phyloP scores from a whole-genome alignment of 2,888 invertebrate species.

The Parasteatoda lunata region DNA sequence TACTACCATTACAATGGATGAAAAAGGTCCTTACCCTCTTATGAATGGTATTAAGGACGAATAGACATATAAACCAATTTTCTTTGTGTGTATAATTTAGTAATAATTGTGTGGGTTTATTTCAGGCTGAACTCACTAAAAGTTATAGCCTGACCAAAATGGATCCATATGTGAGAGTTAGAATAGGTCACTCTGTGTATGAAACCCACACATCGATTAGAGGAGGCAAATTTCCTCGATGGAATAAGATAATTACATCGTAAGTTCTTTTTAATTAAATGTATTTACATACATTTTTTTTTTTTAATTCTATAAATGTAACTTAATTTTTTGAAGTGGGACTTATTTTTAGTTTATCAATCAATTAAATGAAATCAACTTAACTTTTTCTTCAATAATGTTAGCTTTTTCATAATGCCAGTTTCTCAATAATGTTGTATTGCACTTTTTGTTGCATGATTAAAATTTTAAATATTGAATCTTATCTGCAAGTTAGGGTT shows the following conservation, averaged over 20 bases:
- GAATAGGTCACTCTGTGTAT: slow-evolving; percentile 94
- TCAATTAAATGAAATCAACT: background rate
- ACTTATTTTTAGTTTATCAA: too few relatives aligned
- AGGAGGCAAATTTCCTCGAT: slow-evolving; percentile 96
- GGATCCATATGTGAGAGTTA: slow-evolving; percentile 95
- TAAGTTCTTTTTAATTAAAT: slow-evolving; percentile 75
- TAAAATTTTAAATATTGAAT: too few relatives aligned
- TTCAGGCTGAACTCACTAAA: slow-evolving; percentile 88
- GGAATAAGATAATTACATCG: slow-evolving; percentile 97
- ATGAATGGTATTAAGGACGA: background rate
- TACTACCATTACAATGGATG: background rate
- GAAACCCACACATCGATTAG: slow-evolving; percentile 82
- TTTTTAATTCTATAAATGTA: background rate
- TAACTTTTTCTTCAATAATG: background rate
- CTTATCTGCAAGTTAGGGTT: too few relatives aligned
- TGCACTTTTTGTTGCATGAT: too few relatives aligned
- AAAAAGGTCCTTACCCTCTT: background rate
- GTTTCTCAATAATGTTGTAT: too few relatives aligned
- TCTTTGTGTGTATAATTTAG: too few relatives aligned
- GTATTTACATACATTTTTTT: background rate
- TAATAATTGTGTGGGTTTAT: background rate
- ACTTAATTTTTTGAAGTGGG: background rate
- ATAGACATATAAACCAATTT: background rate
- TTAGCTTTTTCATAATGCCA: too few relatives aligned
- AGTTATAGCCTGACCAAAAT: slow-evolving; percentile 95